Evolutionary conservation across 2,888 invertebrate species (phyloP).

Genomic region (Erannis defoliaria): DNA sequence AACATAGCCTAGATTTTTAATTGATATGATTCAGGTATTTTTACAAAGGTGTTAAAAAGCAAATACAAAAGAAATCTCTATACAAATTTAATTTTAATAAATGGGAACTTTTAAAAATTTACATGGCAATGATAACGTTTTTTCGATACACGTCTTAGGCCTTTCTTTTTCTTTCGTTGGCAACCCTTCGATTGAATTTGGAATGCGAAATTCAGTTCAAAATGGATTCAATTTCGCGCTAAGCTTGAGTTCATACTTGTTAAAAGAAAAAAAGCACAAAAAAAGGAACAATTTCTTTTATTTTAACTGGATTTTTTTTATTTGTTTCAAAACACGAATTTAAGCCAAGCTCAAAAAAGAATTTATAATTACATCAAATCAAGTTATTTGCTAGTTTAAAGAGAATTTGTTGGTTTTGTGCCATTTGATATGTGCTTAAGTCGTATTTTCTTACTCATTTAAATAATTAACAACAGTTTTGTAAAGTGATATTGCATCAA

Average conservation of each 20-base stretch:
- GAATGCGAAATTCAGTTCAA: constrained; percentile 33
- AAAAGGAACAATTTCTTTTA: not conserved
- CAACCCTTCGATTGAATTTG: constrained; percentile 48
- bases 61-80: constrained; percentile 53
- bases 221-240: constrained; percentile 8
- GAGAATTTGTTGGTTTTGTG: constrained; percentile 58
- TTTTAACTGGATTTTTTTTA: not conserved
- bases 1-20: constrained; percentile 71
- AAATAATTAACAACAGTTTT: constrained; percentile 43
- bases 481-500: constrained; percentile 37
- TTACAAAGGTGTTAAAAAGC: constrained; percentile 67
- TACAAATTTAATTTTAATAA: constrained; percentile 49
- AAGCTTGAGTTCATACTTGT: constrained; percentile 36
- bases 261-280: not conserved
- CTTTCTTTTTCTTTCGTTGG: constrained; percentile 58
- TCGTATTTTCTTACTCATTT: constrained; percentile 57
- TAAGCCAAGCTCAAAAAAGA: constrained; percentile 56
- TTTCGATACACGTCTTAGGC: constrained; percentile 67
- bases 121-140: constrained; percentile 49
- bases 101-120: constrained; percentile 35
- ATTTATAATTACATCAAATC: constrained; percentile 41
- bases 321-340: constrained; percentile 51
- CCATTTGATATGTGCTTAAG: constrained; percentile 67
- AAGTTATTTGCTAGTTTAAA: constrained; percentile 49
- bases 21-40: constrained; percentile 82